A percentile compares a stretch with the other conserved stretches of the same genome.
phyloP scores from a whole-genome alignment of 2,888 invertebrate species.

The Endotricha flammealis region DNA sequence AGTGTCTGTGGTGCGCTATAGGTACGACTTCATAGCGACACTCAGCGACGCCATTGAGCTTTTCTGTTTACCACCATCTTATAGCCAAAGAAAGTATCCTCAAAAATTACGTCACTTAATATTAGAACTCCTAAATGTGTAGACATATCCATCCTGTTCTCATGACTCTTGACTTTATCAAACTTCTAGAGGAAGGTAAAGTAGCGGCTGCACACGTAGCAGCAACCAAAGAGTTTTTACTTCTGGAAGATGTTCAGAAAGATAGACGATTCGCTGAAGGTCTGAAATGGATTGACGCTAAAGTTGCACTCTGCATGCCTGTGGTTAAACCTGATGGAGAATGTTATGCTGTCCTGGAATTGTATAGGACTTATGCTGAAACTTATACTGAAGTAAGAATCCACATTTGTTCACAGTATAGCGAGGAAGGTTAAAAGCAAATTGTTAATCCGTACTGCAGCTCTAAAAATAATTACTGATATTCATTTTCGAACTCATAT shows the following conservation, averaged over 20 bases:
- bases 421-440: neutral
- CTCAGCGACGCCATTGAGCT: too few species aligned
- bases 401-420: neutral
- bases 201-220: constrained; percentile 79
- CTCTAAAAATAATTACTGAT: too few species aligned
- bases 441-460: neutral
- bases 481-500: too few species aligned
- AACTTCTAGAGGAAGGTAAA: constrained; percentile 60
- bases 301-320: constrained; percentile 79
- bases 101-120: too few species aligned
- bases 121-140: too few species aligned
- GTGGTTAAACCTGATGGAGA: constrained; percentile 77
- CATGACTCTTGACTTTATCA: too few species aligned
- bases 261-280: constrained; percentile 79
- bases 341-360: constrained; percentile 78
- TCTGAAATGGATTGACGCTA: constrained; percentile 75
- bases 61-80: too few species aligned
- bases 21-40: too few species aligned
- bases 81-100: too few species aligned
- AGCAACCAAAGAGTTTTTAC: constrained; percentile 70
- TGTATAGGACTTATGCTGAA: constrained; percentile 63
- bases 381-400: constrained; percentile 52
- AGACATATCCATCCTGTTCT: too few species aligned
- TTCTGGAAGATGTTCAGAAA: constrained; percentile 73
- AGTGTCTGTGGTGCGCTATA: too few species aligned